A percentile compares a stretch with the other conserved stretches of the same genome.
Evolutionary conservation across 2,113 vertebrate species (phyloP).

Genomic region (Indicator maculatus): DNA sequence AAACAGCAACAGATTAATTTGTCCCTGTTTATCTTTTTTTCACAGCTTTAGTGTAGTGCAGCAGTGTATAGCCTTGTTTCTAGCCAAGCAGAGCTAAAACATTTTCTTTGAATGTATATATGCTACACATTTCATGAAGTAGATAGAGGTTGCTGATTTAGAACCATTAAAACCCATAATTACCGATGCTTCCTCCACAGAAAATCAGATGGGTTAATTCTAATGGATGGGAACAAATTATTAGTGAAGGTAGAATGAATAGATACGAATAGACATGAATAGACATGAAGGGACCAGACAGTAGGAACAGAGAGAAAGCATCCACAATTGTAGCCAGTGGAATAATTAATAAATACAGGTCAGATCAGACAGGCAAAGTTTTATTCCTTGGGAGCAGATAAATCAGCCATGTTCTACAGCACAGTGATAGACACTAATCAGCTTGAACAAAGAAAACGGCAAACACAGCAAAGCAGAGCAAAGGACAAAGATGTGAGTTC

Average conservation of each 20-base stretch:
- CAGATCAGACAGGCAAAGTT: neutral
- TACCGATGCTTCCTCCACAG: neutral
- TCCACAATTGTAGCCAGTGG: neutral
- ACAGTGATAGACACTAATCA: neutral
- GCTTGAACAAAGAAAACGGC: neutral
- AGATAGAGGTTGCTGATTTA: neutral
- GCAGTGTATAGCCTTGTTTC: neutral
- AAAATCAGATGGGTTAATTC: neutral
- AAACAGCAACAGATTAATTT: neutral
- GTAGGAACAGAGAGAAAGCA: neutral
- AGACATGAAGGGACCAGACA: neutral
- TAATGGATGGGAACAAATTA: neutral
- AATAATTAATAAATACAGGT: neutral
- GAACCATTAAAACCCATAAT: neutral
- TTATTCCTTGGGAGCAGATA: neutral
- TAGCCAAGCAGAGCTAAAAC: neutral
- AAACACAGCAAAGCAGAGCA: neutral
- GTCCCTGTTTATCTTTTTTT: neutral
- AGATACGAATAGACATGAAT: neutral
- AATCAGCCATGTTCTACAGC: neutral
- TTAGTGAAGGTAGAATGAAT: neutral
- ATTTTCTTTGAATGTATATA: neutral
- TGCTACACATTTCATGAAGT: neutral
- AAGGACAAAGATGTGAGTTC: neutral
- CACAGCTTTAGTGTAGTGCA: neutral